Evolutionary conservation across 2,797 vertebrate genomes (phyloP), one percentile per base, ranked within the genome.

Genomic region (Loris lydekkerianus): DNA sequence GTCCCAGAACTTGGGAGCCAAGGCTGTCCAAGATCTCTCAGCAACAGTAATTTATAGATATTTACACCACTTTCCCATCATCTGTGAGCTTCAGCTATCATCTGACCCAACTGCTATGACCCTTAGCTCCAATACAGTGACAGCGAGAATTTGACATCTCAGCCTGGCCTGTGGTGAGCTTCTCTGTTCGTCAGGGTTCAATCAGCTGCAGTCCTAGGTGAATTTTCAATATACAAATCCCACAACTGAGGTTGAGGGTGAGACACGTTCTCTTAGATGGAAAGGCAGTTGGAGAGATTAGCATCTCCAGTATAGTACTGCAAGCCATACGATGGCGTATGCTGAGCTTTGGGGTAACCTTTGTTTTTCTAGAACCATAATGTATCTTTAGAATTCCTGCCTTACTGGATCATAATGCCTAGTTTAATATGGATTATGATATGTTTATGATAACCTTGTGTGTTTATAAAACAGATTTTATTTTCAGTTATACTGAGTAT

Each of bases 321-420:
- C 61, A 67, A 69, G 53, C 53, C 78, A 90, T 53, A 84, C 29
- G 8, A 61, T 43, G 34, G 5, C 10, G 27, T 25, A 31, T 31
- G 1, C 21, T 72, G 27, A 93, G 25, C 58, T 81, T 67, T 86
- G 34, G 34, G 37, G 29, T 83, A 61, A 70, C 9, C n/a, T 37
- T 86, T 43, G 46, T 77, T 93, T 90, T 43, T 89, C n/a, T 60
- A 80, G 13, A 69, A 75, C 43, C n/a, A 34, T 72, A 89, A 77
- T 53, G 18, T 73, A 46, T 40, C 34, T 43, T 85, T 46, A 89
- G 84, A 94, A 21, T 81, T 96, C n/a, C 53, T 65, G 84, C 60
- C 34, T 83, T n/a, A 56, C 37, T 87, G 73, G 25, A 86, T 73
- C n/a, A 63, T 27, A 34, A 43, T 53, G 49, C 29, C 29, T 86